These are phyloP conservation scores for Ceraclea dissimilis DNA, from an alignment of 2,888 invertebrate genomes.

Conservation along the genomic window DNA sequence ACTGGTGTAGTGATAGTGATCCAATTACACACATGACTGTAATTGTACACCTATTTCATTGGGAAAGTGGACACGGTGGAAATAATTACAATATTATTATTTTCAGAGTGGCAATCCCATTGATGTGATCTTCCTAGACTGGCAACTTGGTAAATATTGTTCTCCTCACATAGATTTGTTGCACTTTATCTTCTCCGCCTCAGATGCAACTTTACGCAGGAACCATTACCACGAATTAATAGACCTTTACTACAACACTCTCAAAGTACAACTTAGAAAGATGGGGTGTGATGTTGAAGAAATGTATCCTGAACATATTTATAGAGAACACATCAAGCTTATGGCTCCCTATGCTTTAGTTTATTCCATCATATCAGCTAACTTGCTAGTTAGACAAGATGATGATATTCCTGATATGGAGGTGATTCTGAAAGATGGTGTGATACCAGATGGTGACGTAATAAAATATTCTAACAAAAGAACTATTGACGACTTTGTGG, in stretches of 20 bases:
- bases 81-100: background rate
- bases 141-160: constrained; percentile 16
- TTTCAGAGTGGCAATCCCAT: constrained; percentile 7
- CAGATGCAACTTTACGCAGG: constrained; percentile 4
- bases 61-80: too few relatives aligned
- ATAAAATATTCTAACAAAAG: constrained; percentile 4
- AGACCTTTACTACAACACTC: constrained; percentile 11
- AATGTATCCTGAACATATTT: constrained; percentile 17
- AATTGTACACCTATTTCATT: too few relatives aligned
- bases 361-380: constrained; percentile 4
- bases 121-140: constrained; percentile 15
- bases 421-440: background rate
- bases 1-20: too few relatives aligned
- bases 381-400: constrained; percentile 5
- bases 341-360: constrained; percentile 12
- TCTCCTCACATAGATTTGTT: constrained; percentile 15
- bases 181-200: constrained; percentile 13
- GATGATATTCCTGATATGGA: constrained; percentile 11
- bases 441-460: background rate
- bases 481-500: constrained; percentile 3
- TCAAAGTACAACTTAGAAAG: background rate
- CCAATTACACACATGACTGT: too few relatives aligned
- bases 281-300: constrained; percentile 12
- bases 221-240: constrained; percentile 15
- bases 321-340: constrained; percentile 7